Conservation (phyloP, 2,113 vertebrate genomes). For the Burhinus oedicnemus region DNA sequence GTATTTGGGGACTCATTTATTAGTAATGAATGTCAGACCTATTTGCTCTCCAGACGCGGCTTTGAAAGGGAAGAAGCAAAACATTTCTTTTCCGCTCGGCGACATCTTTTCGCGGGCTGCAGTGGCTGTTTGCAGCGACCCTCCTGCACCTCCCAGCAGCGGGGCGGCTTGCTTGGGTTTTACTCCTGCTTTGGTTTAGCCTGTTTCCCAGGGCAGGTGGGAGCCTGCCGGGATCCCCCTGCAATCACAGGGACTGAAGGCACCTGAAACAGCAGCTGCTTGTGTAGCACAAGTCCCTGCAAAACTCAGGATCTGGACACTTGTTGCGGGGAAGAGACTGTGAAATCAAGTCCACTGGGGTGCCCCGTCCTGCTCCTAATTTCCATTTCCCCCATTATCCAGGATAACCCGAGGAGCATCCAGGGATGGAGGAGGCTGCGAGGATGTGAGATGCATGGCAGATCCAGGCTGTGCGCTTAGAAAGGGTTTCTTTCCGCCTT, state of each 20-base stretch:
- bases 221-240: not conserved
- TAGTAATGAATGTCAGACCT: not conserved
- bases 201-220: not conserved
- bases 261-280: not conserved
- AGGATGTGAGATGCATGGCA: not conserved
- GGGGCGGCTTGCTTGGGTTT: fast-evolving
- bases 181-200: not conserved
- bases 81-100: fast-evolving
- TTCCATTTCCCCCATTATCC: not conserved
- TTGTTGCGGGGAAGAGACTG: not conserved
- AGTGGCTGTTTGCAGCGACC: not conserved
- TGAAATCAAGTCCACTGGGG: fast-evolving
- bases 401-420: fast-evolving
- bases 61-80: not conserved
- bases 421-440: not conserved
- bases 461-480: not conserved
- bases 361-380: fast-evolving
- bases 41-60: not conserved
- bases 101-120: fast-evolving
- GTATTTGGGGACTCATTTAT: not conserved
- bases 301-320: not conserved
- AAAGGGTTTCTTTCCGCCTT: fast-evolving
- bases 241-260: fast-evolving
- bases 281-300: not conserved
- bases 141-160: not conserved